Conservation (phyloP, 2,113 vertebrate genomes). For the Cairina moschata region DNA sequence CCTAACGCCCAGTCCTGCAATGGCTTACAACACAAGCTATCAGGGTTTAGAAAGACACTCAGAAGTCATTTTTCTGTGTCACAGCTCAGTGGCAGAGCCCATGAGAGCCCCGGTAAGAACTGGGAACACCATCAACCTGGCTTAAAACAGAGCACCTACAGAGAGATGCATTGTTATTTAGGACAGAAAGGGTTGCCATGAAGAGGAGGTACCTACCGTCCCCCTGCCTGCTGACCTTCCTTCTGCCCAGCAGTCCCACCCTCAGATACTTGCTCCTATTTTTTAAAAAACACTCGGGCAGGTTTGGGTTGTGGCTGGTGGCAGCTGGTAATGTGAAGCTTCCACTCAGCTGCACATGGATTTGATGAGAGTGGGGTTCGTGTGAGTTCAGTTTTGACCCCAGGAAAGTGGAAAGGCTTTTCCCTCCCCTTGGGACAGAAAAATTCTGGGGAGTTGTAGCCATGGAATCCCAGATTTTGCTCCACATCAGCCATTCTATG, state of each 20-base stretch:
- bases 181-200: background rate
- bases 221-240: background rate
- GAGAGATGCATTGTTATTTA: background rate
- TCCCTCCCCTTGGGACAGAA: background rate
- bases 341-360: rapidly evolving
- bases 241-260: background rate
- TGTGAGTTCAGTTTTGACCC: background rate
- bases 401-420: background rate
- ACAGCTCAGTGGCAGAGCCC: background rate
- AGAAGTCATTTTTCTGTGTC: background rate
- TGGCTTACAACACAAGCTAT: background rate
- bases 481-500: constrained; percentile 46
- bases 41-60: background rate
- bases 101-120: background rate
- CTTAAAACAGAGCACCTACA: background rate
- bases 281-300: background rate
- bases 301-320: background rate
- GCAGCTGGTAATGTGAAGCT: background rate
- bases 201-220: background rate
- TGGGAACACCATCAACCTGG: background rate
- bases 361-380: background rate
- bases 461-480: background rate
- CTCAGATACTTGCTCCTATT: background rate
- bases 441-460: background rate
- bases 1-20: background rate